A percentile compares a stretch with the other conserved stretches of the same genome.
These are phyloP conservation scores for Theristicus caerulescens DNA, from an alignment of 2,113 vertebrate genomes.

Conservation along the genomic window DNA sequence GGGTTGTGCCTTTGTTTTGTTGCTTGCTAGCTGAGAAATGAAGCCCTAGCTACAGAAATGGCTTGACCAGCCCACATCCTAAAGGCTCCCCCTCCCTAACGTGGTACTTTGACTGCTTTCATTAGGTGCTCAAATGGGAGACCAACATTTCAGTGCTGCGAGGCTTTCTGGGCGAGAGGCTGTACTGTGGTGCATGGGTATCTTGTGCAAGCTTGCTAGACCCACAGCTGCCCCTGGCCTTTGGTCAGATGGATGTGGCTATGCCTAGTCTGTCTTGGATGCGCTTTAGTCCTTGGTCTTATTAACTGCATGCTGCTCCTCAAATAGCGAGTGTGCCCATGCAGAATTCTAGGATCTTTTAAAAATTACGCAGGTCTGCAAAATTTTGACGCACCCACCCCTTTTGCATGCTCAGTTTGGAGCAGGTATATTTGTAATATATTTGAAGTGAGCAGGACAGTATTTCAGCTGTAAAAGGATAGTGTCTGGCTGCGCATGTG, in stretches of 20 bases:
- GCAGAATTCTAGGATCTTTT: neutral
- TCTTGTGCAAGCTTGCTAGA: neutral
- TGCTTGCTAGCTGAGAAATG: neutral
- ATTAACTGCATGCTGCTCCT: neutral
- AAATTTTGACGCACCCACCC: accelerated
- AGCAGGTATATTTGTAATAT: neutral
- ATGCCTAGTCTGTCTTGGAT: neutral
- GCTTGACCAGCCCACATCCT: neutral
- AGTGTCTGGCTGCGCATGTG: neutral
- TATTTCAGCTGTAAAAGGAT: neutral
- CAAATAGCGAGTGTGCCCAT: neutral
- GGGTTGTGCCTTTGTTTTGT: neutral
- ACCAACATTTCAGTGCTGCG: neutral
- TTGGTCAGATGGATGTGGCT: neutral
- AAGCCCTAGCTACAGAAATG: neutral
- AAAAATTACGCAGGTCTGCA: neutral
- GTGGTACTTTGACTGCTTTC: neutral
- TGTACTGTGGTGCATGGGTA: neutral
- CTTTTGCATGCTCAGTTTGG: neutral
- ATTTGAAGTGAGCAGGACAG: neutral
- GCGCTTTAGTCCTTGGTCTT: neutral
- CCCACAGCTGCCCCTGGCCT: neutral
- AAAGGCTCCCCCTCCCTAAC: neutral
- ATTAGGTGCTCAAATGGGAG: neutral
- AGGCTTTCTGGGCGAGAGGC: neutral